phyloP scores from a whole-genome alignment of 2,797 vertebrate species.

The Apodemus agrarius region DNA sequence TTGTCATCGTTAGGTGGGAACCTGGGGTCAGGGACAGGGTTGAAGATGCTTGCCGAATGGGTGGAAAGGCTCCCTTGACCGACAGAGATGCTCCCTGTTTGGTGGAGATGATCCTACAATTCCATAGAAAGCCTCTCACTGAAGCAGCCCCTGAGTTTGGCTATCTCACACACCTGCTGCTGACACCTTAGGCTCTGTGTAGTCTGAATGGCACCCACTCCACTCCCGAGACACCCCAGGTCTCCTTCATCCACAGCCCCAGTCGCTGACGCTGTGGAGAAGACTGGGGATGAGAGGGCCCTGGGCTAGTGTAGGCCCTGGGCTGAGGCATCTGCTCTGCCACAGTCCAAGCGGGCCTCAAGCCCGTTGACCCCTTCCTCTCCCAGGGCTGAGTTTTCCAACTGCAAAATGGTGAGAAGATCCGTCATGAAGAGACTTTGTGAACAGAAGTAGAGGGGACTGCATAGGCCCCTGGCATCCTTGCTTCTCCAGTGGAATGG shows the following conservation, averaged over 20 bases:
- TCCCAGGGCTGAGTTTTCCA: background rate
- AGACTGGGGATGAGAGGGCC: background rate
- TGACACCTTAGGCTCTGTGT: background rate
- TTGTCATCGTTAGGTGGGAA: background rate
- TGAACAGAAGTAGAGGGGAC: background rate
- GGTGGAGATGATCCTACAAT: background rate
- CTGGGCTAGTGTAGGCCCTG: background rate
- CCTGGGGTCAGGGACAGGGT: background rate
- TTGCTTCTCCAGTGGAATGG: background rate
- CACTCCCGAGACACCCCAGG: background rate
- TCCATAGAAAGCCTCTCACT: background rate
- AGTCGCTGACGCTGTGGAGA: background rate
- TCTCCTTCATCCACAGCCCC: too few relatives aligned
- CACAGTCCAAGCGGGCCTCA: background rate
- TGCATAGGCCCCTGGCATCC: rapidly evolving
- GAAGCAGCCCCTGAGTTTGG: background rate
- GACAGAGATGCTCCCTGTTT: background rate
- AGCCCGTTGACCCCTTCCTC: background rate
- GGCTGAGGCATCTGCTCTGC: background rate
- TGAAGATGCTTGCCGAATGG: background rate
- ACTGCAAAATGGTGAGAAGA: background rate
- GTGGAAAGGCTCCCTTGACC: background rate
- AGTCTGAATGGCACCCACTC: background rate
- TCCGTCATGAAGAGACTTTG: background rate
- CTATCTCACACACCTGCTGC: background rate